Conservation (phyloP, 2,113 vertebrate genomes). For the Tetraodon nigroviridis region DNA sequence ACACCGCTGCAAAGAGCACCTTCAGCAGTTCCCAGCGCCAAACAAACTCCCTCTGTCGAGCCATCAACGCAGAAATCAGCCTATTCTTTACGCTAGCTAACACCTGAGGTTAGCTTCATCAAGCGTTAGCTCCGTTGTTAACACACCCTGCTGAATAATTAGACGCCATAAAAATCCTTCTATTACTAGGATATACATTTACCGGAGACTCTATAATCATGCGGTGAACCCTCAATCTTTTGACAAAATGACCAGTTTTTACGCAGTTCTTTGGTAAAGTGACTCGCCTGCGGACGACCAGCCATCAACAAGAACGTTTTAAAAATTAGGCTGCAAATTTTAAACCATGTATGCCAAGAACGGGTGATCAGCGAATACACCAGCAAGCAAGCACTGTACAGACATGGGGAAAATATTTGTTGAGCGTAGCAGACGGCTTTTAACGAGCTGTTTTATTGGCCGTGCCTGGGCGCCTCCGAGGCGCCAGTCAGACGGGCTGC, state of each 20-base stretch:
- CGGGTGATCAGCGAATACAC: slow-evolving; percentile 6
- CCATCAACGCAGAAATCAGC: slow-evolving; percentile 11
- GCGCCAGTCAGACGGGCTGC: slow-evolving; percentile 50
- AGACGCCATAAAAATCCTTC: neutral
- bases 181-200: neutral
- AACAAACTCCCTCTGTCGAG: neutral
- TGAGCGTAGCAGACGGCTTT: slow-evolving; percentile 21
- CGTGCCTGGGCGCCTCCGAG: slow-evolving; percentile 41
- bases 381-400: neutral
- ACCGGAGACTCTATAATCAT: neutral
- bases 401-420: neutral
- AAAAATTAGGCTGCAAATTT: neutral
- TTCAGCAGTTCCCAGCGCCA: slow-evolving; percentile 37
- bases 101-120: neutral
- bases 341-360: neutral
- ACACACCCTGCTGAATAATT: too few species aligned
- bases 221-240: neutral
- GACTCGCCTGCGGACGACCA: slow-evolving; percentile 2
- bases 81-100: slow-evolving; percentile 1
- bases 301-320: neutral
- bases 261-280: neutral
- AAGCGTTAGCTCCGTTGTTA: neutral
- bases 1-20: slow-evolving; percentile 24
- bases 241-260: neutral
- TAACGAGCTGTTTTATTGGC: slow-evolving; percentile 36